These are phyloP conservation scores for Ethmia dodecea DNA, from an alignment of 2,888 invertebrate genomes.

Conservation along the genomic window DNA sequence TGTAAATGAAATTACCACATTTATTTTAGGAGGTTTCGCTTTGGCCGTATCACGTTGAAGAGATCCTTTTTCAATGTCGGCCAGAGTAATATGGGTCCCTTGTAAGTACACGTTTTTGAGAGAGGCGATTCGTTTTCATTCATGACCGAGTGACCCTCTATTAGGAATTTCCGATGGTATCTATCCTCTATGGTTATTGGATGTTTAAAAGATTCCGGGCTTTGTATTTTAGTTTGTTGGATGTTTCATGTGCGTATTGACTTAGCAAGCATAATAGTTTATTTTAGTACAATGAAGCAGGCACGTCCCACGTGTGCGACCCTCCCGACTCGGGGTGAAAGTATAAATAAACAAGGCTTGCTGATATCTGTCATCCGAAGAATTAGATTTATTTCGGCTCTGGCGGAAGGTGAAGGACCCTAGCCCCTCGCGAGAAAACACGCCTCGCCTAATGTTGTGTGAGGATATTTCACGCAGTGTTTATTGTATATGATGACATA, in stretches of 20 bases:
- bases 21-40: constrained; percentile 51
- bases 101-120: constrained; percentile 6
- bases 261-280: constrained; percentile 59
- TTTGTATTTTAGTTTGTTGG: too few relatives aligned
- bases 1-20: constrained; percentile 63
- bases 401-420: constrained; percentile 68
- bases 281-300: constrained; percentile 59
- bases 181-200: constrained; percentile 5
- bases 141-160: constrained; percentile 10
- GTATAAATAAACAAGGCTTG: constrained; percentile 76
- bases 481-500: constrained; percentile 16
- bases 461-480: constrained; percentile 31
- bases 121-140: constrained; percentile 19
- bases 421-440: constrained; percentile 41
- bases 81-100: constrained; percentile 32
- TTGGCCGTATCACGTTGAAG: constrained; percentile 43
- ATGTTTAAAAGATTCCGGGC: too few relatives aligned
- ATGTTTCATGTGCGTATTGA: constrained; percentile 40
- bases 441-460: constrained; percentile 36
- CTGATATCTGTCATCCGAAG: constrained; percentile 75
- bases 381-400: constrained; percentile 74
- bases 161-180: constrained; percentile 6
- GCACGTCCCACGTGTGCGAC: constrained; percentile 58
- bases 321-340: constrained; percentile 58
- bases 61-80: constrained; percentile 56